Conservation (phyloP, 2,113 vertebrate genomes). For the Chionis minor region DNA sequence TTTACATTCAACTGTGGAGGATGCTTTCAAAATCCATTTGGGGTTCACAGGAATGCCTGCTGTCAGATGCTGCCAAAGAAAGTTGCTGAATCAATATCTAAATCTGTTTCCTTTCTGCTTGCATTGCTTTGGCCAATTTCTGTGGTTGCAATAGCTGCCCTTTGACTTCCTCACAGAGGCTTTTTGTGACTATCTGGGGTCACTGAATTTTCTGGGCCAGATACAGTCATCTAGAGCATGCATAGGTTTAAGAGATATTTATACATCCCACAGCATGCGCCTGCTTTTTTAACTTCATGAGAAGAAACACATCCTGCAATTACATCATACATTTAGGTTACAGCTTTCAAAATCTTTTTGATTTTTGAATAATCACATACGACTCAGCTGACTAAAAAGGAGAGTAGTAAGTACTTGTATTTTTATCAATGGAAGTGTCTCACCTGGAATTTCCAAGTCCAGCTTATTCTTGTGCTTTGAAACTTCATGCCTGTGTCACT, state of each 20-base stretch:
- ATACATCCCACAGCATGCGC: not conserved
- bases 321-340: not conserved
- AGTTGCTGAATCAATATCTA: not conserved
- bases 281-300: not conserved
- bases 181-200: not conserved
- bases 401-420: not conserved
- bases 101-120: not conserved
- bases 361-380: not conserved
- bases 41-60: not conserved
- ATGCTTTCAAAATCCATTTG: not conserved
- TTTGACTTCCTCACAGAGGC: not conserved
- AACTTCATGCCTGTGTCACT: not conserved
- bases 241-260: not conserved
- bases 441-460: not conserved
- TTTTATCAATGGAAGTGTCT: not conserved
- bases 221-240: not conserved
- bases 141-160: not conserved
- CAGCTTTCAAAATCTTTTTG: not conserved
- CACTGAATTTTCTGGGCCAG: not conserved
- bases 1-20: not conserved
- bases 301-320: not conserved
- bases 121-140: not conserved
- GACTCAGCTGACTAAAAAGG: not conserved
- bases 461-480: not conserved
- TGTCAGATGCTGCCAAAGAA: not conserved